Base-by-base conservation (phyloP, 2,888 invertebrate genomes). In the Arge pagana region DNA sequence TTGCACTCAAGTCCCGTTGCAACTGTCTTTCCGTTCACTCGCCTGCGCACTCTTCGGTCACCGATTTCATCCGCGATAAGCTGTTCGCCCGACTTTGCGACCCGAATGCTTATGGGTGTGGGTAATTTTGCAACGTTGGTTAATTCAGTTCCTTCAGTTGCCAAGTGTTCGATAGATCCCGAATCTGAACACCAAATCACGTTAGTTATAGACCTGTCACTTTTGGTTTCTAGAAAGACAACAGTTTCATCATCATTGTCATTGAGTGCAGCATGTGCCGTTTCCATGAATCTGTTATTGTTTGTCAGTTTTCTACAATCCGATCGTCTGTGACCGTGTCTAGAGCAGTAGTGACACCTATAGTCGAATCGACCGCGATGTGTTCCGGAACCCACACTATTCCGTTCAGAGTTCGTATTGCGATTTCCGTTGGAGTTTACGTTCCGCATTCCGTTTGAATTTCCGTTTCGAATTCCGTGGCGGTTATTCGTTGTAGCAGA, bases 161-260 rank as follows among this genome's bases (percentile, higher is more conserved):
- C 42, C 35, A 65, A 18, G 53, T 64, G 64, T 50, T 64, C 60
- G 5, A 62, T 57, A 3, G 64, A 56, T 11, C 65, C 65, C 2
- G 64, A 63, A 42, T 67, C 63, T 13, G 65, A 36, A 40, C 40
- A 54, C 59, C 61, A 65, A n/a, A 26, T 48, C 10, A 59, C 36
- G 15, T 35, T 11, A 13, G 10, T 13, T 15, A 21, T 50, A 26
- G 2, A 6, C 15, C 11, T 11, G 4, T 23, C 31, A 39, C 40
- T 13, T 8, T 26, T 31, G 18, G 21, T 13, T 23, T 41, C 31
- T n/a, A n/a, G n/a, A n/a, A n/a, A n/a, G n/a, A n/a, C n/a, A n/a
- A n/a, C n/a, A n/a, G n/a, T n/a, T n/a, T n/a, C n/a, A n/a, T n/a
- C n/a, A n/a, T n/a, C n/a, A n/a, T n/a, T n/a, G n/a, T n/a, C n/a